Evolutionary conservation across 2,113 vertebrate species (phyloP).

Genomic region (Zapornia atra): DNA sequence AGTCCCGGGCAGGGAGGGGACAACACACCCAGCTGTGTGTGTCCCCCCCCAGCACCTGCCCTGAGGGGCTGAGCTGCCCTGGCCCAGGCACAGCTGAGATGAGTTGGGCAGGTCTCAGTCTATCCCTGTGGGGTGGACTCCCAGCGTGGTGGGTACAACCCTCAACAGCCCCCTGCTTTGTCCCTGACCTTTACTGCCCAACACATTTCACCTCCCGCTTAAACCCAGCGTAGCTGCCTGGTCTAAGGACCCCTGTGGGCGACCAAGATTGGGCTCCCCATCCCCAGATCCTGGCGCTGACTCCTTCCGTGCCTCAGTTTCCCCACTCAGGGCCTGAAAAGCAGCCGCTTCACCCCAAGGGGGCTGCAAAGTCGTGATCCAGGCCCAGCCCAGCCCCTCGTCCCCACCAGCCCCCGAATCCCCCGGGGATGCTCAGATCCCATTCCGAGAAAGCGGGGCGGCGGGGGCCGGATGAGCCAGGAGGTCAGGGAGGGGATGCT

Average conservation of each 20-base stretch:
- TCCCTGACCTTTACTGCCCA: background rate
- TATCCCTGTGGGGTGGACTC: background rate
- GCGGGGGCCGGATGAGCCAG: background rate
- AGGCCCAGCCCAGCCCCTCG: background rate
- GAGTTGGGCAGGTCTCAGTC: background rate
- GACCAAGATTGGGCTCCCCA: background rate
- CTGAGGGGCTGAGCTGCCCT: background rate
- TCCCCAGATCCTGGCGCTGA: background rate
- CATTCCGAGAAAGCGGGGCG: background rate
- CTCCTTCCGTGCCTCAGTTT: background rate
- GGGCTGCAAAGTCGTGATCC: background rate
- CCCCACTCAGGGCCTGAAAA: background rate
- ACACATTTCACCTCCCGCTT: background rate
- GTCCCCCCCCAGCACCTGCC: background rate
- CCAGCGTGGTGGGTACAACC: background rate
- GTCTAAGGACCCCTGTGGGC: background rate
- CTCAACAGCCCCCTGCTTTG: background rate
- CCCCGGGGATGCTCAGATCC: fast-evolving
- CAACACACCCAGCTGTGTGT: background rate
- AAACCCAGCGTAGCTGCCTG: background rate
- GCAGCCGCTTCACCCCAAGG: background rate
- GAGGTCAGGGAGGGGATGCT: background rate
- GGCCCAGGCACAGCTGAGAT: background rate
- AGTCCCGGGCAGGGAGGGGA: background rate
- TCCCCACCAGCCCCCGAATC: background rate